Evolutionary conservation across 2,888 invertebrate genomes (phyloP).

Genomic region (Smittia aterrima): DNA sequence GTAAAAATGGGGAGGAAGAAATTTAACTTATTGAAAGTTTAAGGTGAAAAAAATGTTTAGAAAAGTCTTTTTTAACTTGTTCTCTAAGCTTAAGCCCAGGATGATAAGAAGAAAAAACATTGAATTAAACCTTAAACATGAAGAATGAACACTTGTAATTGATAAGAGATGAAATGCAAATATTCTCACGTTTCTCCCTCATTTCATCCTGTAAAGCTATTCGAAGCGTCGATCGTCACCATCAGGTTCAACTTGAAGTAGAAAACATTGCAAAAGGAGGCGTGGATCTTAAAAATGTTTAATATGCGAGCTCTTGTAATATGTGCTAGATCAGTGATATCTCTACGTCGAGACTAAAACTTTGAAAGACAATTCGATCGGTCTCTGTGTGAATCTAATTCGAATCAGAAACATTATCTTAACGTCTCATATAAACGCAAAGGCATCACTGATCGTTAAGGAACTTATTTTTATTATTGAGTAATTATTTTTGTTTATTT

Average conservation of each 20-base stretch:
- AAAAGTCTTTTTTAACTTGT: conserved; percentile 36
- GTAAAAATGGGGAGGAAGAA: neutral
- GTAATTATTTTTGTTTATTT: conserved; percentile 12
- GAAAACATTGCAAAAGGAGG: neutral
- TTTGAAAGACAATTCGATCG: too few species aligned
- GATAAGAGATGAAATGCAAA: conserved; percentile 28
- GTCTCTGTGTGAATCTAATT: too few species aligned
- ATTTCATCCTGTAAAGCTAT: neutral
- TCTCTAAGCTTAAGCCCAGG: conserved; percentile 36
- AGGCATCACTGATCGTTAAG: neutral
- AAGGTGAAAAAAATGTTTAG: conserved; percentile 25
- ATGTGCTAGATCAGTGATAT: neutral
- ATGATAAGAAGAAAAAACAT: conserved; percentile 19
- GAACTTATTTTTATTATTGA: neutral
- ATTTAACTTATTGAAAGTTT: conserved; percentile 29
- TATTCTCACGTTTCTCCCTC: conserved; percentile 11
- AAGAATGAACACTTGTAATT: conserved; percentile 25
- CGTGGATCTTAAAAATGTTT: neutral
- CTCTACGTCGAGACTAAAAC: too few species aligned
- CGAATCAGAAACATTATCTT: too few species aligned
- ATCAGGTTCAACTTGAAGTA: neutral
- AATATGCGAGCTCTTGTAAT: neutral
- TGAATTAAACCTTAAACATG: neutral
- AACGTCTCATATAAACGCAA: too few species aligned
- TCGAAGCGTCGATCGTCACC: neutral